phyloP scores from a whole-genome alignment of 2,113 vertebrate genomes.

The Lophochroa leadbeateri region DNA sequence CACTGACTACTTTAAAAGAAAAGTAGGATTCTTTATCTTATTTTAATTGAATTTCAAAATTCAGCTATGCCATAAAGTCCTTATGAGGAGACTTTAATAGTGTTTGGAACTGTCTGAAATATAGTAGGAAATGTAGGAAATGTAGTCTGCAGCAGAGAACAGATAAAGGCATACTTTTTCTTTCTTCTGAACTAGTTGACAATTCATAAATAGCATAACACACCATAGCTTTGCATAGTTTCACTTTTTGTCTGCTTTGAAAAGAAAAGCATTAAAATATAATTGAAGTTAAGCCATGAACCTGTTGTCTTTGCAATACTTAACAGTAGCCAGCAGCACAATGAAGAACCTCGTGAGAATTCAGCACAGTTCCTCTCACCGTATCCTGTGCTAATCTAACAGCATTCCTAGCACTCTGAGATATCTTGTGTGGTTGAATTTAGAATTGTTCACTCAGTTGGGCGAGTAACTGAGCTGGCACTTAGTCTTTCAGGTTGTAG shows the following conservation, averaged over 20 bases:
- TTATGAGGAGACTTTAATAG: neutral
- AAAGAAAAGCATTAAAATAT: neutral
- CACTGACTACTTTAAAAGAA: neutral
- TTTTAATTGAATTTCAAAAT: neutral
- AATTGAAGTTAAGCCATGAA: neutral
- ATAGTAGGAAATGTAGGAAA: neutral
- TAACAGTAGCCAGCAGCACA: neutral
- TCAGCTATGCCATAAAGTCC: neutral
- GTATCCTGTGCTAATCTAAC: constrained; percentile 5
- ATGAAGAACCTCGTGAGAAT: neutral
- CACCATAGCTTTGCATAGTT: neutral
- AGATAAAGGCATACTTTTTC: neutral
- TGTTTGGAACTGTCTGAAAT: neutral
- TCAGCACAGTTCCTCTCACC: neutral
- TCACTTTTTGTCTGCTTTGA: neutral
- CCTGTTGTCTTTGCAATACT: neutral
- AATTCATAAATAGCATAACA: neutral
- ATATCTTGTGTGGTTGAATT: neutral
- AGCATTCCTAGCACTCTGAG: constrained; percentile 3
- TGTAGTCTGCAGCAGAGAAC: neutral
- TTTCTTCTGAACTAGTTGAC: constrained; percentile 8
- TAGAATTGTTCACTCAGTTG: neutral
- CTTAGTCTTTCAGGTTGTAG: neutral
- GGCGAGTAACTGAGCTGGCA: neutral
- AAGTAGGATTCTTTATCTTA: neutral